phyloP scores from a whole-genome alignment of 2,113 vertebrate genomes.

The Garra rufa region DNA sequence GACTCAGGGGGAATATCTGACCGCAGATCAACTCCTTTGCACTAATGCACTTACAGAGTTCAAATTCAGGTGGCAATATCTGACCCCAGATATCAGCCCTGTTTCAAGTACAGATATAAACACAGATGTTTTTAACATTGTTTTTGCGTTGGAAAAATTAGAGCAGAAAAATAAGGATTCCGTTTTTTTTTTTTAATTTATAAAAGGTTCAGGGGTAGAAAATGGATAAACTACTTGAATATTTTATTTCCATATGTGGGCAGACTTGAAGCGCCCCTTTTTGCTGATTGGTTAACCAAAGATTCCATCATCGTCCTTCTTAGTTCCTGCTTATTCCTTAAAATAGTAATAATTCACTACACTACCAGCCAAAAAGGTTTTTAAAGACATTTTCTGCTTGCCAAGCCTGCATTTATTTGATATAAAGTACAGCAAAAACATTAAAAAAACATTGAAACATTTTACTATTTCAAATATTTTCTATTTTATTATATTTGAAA shows the following conservation, averaged over 20 bases:
- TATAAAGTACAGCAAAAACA: too few species aligned
- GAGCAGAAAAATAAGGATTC: background rate
- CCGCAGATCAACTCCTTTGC: constrained; percentile 27
- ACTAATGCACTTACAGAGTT: constrained; percentile 42
- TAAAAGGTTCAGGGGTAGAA: background rate
- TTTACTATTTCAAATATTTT: too few species aligned
- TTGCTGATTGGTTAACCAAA: background rate
- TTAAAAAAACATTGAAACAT: too few species aligned
- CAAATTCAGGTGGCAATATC: constrained; percentile 28
- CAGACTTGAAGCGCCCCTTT: background rate
- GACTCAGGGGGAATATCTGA: constrained; percentile 32
- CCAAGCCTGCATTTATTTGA: too few species aligned
- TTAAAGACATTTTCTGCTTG: too few species aligned
- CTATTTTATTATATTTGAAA: too few species aligned
- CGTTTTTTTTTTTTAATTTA: too few species aligned
- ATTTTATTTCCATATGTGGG: background rate
- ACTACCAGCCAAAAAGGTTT: too few species aligned
- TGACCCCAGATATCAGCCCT: constrained; percentile 25
- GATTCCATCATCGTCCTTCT: background rate
- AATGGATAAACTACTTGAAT: background rate
- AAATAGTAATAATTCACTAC: background rate
- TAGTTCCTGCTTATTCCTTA: too few species aligned
- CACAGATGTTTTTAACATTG: background rate
- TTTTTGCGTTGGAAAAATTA: background rate
- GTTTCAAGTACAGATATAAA: constrained; percentile 11